Percentiles rank a stretch among this genome's conserved stretches.
These are phyloP conservation scores for Illadopsis cleaveri DNA, from an alignment of 2,113 vertebrate species.

Conservation along the genomic window DNA sequence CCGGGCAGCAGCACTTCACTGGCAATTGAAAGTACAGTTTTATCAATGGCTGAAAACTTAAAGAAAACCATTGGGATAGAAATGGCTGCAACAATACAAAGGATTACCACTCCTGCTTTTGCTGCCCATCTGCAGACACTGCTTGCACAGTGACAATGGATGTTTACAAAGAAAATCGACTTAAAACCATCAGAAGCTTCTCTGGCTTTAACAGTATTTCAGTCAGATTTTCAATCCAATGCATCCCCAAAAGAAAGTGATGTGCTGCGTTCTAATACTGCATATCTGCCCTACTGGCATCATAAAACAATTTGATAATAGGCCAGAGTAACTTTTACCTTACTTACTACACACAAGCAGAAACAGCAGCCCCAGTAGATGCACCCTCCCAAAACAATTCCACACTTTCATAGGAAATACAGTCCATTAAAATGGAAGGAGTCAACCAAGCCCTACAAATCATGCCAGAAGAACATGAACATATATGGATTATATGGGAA, in stretches of 20 bases:
- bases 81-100: background rate
- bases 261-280: background rate
- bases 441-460: background rate
- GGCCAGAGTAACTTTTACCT: background rate
- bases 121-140: background rate
- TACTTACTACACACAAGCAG: background rate
- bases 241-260: background rate
- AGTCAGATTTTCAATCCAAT: background rate
- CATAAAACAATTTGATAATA: background rate
- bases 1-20: background rate
- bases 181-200: background rate
- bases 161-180: background rate
- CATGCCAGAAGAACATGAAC: background rate
- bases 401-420: background rate
- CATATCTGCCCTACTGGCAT: background rate
- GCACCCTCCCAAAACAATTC: background rate
- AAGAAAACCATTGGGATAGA: background rate
- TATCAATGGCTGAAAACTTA: background rate
- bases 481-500: accelerated
- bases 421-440: background rate
- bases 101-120: background rate
- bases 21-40: background rate
- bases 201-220: background rate
- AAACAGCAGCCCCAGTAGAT: background rate
- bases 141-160: background rate